Percentiles rank a stretch among this genome's conserved stretches.
phyloP scores from a whole-genome alignment of 2,113 vertebrate genomes.

The Lethenteron reissneri region DNA sequence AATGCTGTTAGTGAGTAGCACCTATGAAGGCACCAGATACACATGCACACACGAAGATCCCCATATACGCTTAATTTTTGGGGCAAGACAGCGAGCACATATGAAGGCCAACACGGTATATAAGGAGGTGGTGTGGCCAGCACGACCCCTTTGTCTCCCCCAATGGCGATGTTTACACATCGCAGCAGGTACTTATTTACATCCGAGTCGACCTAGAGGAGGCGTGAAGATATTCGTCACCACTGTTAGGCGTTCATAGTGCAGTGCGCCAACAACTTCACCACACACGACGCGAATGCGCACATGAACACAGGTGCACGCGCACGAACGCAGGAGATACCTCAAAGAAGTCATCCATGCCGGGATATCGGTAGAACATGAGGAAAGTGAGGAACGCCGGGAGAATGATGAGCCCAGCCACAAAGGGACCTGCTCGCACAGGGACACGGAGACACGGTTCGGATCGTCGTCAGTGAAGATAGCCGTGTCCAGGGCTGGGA shows the following conservation, averaged over 20 bases:
- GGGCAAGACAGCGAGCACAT: too few relatives aligned
- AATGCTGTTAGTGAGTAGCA: too few relatives aligned
- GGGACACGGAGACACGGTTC: background rate
- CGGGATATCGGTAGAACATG: constrained; percentile 44
- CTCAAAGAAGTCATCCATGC: constrained; percentile 41
- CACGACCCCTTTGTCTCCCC: too few relatives aligned
- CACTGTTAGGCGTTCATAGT: background rate
- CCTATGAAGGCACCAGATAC: too few relatives aligned
- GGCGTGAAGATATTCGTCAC: background rate
- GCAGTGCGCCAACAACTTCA: background rate
- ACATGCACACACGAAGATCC: too few relatives aligned
- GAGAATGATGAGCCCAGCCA: constrained; percentile 21
- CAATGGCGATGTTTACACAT: too few relatives aligned
- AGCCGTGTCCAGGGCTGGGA: background rate
- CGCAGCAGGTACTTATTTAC: too few relatives aligned
- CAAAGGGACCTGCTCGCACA: constrained; percentile 26
- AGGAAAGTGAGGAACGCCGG: constrained; percentile 41
- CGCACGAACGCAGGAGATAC: constrained; percentile 21
- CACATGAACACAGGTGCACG: background rate
- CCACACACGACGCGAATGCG: background rate
- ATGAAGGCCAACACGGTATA: too few relatives aligned
- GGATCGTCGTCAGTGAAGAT: background rate
- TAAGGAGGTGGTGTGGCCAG: too few relatives aligned
- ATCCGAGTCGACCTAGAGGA: constrained; percentile 1
- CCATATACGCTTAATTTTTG: too few relatives aligned